These are phyloP conservation scores for Irena cyanogastra DNA, from an alignment of 2,113 vertebrate species.

Conservation along the genomic window DNA sequence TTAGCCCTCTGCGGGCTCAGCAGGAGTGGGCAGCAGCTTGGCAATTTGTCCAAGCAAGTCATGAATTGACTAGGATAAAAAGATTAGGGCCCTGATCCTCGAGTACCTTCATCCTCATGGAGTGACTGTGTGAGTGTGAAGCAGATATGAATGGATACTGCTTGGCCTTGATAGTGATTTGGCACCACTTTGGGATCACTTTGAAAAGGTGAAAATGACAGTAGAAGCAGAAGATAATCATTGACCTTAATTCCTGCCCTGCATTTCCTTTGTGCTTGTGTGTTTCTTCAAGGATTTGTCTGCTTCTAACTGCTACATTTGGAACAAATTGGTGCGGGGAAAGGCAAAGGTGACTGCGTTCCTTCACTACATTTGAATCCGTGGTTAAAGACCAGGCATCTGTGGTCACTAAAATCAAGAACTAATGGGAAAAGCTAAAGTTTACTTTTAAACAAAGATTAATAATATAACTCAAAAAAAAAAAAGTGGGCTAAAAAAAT, in stretches of 20 bases:
- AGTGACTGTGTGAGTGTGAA: not conserved
- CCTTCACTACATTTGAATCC: not conserved
- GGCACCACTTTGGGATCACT: not conserved
- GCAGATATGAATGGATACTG: not conserved
- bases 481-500: not conserved
- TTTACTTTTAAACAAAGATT: not conserved
- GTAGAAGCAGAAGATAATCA: not conserved
- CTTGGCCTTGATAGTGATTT: not conserved
- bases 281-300: not conserved
- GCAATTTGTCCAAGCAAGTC: slow-evolving; percentile 11
- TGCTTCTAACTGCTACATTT: not conserved
- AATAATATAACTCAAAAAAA: not conserved
- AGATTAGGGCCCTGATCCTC: slow-evolving; percentile 35
- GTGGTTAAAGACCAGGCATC: not conserved
- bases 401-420: not conserved
- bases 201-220: not conserved
- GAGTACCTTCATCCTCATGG: not conserved
- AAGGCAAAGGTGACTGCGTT: not conserved
- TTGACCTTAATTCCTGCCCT: not conserved
- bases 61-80: slow-evolving; percentile 45
- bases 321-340: not conserved
- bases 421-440: not conserved
- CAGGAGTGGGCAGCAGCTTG: not conserved
- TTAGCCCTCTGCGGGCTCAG: not conserved
- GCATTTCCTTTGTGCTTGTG: not conserved